Percentiles rank a stretch among this genome's conserved stretches.
Conservation (phyloP, 2,888 invertebrate species). For the Apantesis nais region DNA sequence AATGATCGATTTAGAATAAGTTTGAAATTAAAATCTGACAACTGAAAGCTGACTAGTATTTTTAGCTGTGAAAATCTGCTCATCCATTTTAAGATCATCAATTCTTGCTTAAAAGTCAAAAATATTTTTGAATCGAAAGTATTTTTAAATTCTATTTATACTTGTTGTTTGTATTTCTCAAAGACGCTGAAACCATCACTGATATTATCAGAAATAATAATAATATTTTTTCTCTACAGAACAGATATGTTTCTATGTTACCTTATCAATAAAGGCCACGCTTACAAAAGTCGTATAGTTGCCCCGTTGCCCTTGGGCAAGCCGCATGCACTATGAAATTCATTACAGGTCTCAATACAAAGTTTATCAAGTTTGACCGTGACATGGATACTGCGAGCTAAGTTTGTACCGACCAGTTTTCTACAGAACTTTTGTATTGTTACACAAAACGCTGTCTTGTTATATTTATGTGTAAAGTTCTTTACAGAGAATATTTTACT, state of each 20-base stretch:
- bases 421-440: conserved; percentile 2
- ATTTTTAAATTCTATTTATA: no score
- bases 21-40: no score
- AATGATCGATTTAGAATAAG: no score
- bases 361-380: conserved; percentile 44
- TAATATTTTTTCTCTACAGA: neutral
- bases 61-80: no score
- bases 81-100: no score
- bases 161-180: no score
- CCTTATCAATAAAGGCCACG: neutral
- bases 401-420: conserved; percentile 6
- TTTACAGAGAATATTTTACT: neutral
- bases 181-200: no score
- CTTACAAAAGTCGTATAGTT: neutral
- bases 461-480: conserved; percentile 1
- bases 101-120: no score
- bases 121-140: no score
- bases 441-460: neutral
- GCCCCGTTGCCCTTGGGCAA: conserved; percentile 4
- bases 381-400: conserved; percentile 33
- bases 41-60: no score
- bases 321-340: neutral
- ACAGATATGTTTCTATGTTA: neutral
- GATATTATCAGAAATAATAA: neutral
- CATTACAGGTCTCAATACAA: conserved; percentile 28